Evolutionary conservation across 2,797 vertebrate species (phyloP).

Genomic region (Thaleichthys pacificus): DNA sequence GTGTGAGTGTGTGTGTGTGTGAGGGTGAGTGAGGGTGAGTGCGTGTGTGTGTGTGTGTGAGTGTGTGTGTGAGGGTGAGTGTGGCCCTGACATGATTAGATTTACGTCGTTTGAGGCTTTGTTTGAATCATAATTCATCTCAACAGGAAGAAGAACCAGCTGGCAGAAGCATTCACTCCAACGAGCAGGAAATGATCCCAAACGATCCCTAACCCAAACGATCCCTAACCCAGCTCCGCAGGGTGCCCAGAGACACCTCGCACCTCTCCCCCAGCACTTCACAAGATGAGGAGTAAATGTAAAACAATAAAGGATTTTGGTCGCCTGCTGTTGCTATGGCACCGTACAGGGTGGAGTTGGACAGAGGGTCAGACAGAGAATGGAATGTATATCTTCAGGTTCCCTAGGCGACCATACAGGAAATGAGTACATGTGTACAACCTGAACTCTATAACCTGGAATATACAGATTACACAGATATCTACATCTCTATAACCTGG

Average conservation of each 20-base stretch:
- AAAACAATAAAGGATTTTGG: too few species aligned
- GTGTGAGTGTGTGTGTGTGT: too few species aligned
- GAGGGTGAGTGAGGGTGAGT: too few species aligned
- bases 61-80: not conserved
- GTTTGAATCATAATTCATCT: constrained; percentile 41
- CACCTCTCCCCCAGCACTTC: constrained; percentile 35
- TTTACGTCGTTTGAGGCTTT: constrained; percentile 44
- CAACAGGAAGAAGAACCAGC: constrained; percentile 38
- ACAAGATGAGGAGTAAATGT: constrained; percentile 38
- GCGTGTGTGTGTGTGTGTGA: too few species aligned
- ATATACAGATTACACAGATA: too few species aligned
- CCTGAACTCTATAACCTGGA: too few species aligned
- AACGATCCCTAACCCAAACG: too few species aligned
- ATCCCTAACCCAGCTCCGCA: too few species aligned
- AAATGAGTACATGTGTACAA: too few species aligned
- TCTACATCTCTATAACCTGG: too few species aligned
- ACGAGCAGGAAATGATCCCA: too few species aligned
- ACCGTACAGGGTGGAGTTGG: constrained; percentile 42
- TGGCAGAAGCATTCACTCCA: constrained; percentile 30
- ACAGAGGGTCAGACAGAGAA: constrained; percentile 4
- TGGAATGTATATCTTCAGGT: not conserved
- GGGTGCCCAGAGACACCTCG: constrained; percentile 41
- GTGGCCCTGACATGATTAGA: constrained; percentile 32
- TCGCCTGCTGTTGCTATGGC: constrained; percentile 36
- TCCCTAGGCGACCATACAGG: not conserved